Evolutionary conservation across 1,140 invertebrate genomes (phyloP), one percentile per base, ranked within the genome.

Genomic region (Drosophila serrata): DNA sequence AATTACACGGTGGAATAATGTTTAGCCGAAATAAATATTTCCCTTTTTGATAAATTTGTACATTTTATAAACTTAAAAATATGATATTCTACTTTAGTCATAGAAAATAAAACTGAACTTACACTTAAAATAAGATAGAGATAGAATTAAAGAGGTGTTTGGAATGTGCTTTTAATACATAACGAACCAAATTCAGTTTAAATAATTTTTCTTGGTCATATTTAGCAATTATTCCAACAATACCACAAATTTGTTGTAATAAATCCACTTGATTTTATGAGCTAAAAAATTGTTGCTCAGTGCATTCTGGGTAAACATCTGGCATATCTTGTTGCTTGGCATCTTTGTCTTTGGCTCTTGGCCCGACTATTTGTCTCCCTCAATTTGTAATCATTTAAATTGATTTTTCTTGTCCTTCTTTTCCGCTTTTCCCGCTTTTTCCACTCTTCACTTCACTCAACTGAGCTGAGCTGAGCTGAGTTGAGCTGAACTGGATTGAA

Each of bases 321-420:
- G 77, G 49, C 58, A 70, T 67, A 53, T 75, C 70, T 75, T 63
- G 58, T 82, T 35, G 22, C 63, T 51, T 65, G 61, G 61, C 45
- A 49, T 69, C 58, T 57, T 67, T 76, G 62, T 59, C 74, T 81
- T 78, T 74, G 53, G 56, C 42, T 49, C 39, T 24, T 73, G 43
- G 42, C 55, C 42, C 51, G 77, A 90, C 84, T 90, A 85, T 88
- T 88, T 90, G 81, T 90, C 85, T 90, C 69, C 75, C 84, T 90
- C 81, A 85, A 90, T 85, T 90, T 77, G 85, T 90, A 90, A 90
- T 90, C 85, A 90, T 90, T 85, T 90, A 90, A 90, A 90, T 90
- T 90, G 85, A 90, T 90, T 90, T 90, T 90, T 90, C 85, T 90
- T 90, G 85, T 90, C 81, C 58, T 67, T 84, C 58, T 51, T 63